Conservation (phyloP, 2,113 vertebrate genomes). For the Psophia crepitans region DNA sequence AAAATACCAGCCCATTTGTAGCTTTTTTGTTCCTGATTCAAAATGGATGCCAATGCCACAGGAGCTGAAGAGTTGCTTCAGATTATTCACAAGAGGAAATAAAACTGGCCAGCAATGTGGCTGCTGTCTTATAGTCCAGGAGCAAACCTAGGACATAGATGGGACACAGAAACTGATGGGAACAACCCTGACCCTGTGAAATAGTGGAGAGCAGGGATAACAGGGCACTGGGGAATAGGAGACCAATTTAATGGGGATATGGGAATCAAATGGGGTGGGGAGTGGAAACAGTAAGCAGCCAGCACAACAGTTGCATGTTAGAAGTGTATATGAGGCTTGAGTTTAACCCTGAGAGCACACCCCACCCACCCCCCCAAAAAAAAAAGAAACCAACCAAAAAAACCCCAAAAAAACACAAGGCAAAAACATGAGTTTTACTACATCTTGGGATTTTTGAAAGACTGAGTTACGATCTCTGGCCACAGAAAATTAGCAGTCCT, state of each 20-base stretch:
- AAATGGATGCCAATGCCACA: not conserved
- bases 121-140: not conserved
- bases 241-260: not conserved
- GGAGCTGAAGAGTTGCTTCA: not conserved
- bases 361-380: not conserved
- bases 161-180: not conserved
- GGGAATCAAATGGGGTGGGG: not conserved
- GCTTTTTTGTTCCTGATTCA: not conserved
- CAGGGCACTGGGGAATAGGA: not conserved
- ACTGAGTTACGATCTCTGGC: not conserved
- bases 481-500: not conserved
- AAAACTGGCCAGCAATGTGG: not conserved
- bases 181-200: not conserved
- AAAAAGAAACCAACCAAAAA: not conserved
- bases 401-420: too few species aligned
- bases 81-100: not conserved
- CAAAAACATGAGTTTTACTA: not conserved
- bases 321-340: not conserved
- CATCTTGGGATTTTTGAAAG: not conserved
- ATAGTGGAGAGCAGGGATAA: not conserved
- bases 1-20: not conserved
- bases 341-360: not conserved
- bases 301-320: not conserved
- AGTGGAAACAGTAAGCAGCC: not conserved
- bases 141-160: not conserved